phyloP scores from a whole-genome alignment of 2,797 vertebrate genomes.

The Falco berigora region DNA sequence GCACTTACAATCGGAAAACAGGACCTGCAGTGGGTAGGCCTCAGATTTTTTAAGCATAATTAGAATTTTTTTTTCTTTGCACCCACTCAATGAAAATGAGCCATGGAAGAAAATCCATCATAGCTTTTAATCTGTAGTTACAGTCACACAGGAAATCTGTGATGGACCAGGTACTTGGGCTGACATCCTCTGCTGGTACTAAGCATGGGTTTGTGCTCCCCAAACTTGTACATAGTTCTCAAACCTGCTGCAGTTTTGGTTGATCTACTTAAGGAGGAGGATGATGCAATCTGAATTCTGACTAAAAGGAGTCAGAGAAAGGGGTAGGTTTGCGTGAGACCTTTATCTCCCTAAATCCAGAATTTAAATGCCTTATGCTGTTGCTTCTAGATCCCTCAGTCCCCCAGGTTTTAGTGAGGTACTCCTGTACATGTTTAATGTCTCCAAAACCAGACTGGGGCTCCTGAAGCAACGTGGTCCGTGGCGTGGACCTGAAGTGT shows the following conservation, averaged over 20 bases:
- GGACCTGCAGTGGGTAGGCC: neutral
- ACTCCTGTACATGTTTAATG: neutral
- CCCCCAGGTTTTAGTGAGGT: neutral
- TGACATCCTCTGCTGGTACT: neutral
- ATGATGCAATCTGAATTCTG: neutral
- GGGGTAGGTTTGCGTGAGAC: neutral
- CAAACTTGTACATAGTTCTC: neutral
- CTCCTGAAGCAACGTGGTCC: neutral
- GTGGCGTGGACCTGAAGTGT: neutral
- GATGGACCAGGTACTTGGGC: neutral
- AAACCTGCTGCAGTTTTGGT: neutral
- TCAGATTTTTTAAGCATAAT: neutral
- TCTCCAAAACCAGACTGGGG: neutral
- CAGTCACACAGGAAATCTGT: neutral
- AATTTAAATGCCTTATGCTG: neutral
- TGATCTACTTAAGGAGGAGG: rapidly evolving
- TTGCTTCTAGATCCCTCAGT: neutral
- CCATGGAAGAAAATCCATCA: neutral
- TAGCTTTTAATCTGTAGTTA: neutral
- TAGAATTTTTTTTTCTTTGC: neutral
- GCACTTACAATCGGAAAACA: neutral
- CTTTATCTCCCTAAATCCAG: neutral
- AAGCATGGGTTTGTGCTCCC: neutral
- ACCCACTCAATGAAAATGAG: neutral
- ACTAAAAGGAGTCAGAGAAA: neutral